Percentiles rank a stretch among this genome's conserved stretches.
phyloP scores from a whole-genome alignment of 2,113 vertebrate species.

The Oxyruncus cristatus region DNA sequence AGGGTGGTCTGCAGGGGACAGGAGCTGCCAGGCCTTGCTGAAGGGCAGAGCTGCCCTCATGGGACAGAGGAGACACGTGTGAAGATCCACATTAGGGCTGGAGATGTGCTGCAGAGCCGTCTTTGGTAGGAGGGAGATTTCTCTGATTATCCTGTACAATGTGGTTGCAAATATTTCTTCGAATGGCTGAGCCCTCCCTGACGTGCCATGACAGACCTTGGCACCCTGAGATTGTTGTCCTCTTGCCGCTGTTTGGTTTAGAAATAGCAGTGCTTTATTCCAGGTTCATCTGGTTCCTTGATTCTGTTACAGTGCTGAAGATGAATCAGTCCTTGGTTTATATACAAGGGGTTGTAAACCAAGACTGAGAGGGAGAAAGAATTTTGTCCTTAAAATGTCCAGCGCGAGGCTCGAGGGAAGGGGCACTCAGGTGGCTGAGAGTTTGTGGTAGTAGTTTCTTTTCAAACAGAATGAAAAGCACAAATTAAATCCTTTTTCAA shows the following conservation, averaged over 20 bases:
- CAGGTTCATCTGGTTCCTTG: background rate
- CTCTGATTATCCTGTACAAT: background rate
- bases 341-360: background rate
- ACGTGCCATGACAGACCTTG: background rate
- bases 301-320: background rate
- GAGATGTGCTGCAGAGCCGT: background rate
- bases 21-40: background rate
- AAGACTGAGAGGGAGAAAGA: background rate
- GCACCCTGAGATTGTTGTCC: background rate
- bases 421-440: background rate
- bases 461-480: background rate
- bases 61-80: accelerated
- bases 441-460: background rate
- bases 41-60: background rate
- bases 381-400: background rate
- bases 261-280: accelerated
- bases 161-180: accelerated
- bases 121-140: background rate
- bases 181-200: background rate
- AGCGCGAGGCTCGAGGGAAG: background rate
- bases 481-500: background rate
- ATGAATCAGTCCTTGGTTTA: background rate
- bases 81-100: accelerated
- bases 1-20: background rate
- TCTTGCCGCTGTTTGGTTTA: background rate